Conservation (phyloP, 2,113 vertebrate species). For the Acanthochromis polyacanthus region DNA sequence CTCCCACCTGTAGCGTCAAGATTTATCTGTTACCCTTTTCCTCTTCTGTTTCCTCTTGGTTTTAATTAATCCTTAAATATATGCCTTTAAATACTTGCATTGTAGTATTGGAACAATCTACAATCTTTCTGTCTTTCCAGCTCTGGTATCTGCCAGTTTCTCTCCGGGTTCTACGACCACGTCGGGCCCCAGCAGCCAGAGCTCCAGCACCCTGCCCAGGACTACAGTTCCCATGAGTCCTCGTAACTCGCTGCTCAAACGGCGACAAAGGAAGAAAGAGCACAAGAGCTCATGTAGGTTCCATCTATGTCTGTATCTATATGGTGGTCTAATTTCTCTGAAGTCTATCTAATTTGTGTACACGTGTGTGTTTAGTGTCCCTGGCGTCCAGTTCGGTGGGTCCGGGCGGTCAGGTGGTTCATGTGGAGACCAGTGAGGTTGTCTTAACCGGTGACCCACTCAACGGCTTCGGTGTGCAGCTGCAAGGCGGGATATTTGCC, state of each 20-base stretch:
- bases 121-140: conserved; percentile 67
- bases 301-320: not conserved
- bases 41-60: not conserved
- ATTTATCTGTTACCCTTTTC: not conserved
- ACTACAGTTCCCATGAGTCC: conserved; percentile 93
- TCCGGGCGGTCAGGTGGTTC: conserved; percentile 96
- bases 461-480: conserved; percentile 96
- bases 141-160: conserved; percentile 93
- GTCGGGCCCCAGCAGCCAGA: conserved; percentile 90
- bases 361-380: conserved; percentile 84
- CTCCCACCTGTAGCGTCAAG: not conserved
- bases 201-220: conserved; percentile 91
- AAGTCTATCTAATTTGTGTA: not conserved
- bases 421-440: conserved; percentile 93
- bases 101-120: not conserved
- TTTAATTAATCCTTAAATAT: not conserved
- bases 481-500: conserved; percentile 97
- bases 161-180: conserved; percentile 90
- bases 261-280: conserved; percentile 93
- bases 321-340: not conserved
- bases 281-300: conserved; percentile 93
- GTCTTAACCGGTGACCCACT: conserved; percentile 93
- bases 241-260: conserved; percentile 91
- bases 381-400: conserved; percentile 95
- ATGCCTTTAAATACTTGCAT: too few relatives aligned